These are phyloP conservation scores for Ferdinandea cuprea DNA, from an alignment of 2,888 invertebrate genomes.

Conservation along the genomic window DNA sequence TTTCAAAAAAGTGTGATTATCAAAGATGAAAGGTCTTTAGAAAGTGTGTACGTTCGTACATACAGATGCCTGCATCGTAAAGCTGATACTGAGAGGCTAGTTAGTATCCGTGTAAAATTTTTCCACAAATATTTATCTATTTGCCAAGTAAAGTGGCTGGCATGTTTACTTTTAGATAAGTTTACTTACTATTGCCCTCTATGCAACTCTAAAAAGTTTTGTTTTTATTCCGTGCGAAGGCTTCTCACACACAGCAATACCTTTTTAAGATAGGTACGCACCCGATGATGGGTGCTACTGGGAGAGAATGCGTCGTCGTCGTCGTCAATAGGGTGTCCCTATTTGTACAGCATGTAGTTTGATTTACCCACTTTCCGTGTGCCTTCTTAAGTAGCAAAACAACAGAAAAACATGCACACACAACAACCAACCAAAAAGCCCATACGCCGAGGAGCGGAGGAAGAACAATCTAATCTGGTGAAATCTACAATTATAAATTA, in stretches of 20 bases:
- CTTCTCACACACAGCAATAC: constrained; percentile 8
- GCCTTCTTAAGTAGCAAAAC: constrained; percentile 61
- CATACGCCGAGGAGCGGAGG: neutral
- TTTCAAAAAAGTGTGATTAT: no score
- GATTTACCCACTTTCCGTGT: constrained; percentile 32
- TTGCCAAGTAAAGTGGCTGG: constrained; percentile 63
- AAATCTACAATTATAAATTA: constrained; percentile 73
- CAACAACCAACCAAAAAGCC: constrained; percentile 14
- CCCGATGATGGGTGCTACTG: constrained; percentile 6
- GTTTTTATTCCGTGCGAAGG: neutral
- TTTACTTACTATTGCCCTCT: constrained; percentile 35
- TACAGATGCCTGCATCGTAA: no score
- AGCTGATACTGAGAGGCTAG: no score
- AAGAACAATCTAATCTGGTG: constrained; percentile 60
- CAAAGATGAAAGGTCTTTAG: constrained; percentile 23
- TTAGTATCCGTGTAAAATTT: constrained; percentile 58
- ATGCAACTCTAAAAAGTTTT: neutral
- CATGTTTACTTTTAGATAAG: constrained; percentile 67
- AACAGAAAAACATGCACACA: no score
- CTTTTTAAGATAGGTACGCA: constrained; percentile 23
- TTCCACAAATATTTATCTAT: constrained; percentile 72
- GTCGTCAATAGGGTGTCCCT: constrained; percentile 26
- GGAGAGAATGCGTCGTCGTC: constrained; percentile 12
- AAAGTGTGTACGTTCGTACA: neutral
- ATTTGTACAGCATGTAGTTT: constrained; percentile 16